phyloP scores from a whole-genome alignment of 1,140 invertebrate genomes.

The Brachionus sp. region DNA sequence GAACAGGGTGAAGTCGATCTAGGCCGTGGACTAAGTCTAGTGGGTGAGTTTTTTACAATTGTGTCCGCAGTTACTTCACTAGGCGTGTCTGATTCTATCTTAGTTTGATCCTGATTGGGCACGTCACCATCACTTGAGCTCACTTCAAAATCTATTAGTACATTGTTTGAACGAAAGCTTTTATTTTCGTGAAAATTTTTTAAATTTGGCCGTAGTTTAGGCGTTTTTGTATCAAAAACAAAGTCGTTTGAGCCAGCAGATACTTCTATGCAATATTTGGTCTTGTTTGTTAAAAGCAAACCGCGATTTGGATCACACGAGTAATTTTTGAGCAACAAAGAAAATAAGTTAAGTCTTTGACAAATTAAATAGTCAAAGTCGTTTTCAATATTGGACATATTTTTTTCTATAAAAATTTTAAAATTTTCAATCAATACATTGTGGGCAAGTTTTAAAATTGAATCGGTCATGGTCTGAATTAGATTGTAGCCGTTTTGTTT shows the following conservation, averaged over 20 bases:
- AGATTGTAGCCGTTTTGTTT: constrained; percentile 25
- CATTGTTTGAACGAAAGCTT: background rate
- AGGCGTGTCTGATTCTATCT: background rate
- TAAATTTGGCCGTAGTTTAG: background rate
- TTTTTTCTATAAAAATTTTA: background rate
- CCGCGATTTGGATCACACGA: background rate
- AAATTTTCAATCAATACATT: background rate
- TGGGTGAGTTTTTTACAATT: background rate
- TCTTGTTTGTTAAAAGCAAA: background rate
- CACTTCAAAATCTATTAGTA: background rate
- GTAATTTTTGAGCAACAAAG: background rate
- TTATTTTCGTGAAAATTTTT: background rate
- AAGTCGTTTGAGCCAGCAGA: background rate
- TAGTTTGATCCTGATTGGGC: background rate
- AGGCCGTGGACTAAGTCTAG: background rate
- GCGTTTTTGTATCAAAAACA: background rate
- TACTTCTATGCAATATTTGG: background rate
- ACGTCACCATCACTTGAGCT: background rate
- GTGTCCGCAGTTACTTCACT: background rate
- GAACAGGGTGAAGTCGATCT: background rate
- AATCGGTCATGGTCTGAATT: background rate
- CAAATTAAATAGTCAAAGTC: background rate
- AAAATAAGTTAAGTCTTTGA: background rate
- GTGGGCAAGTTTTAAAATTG: background rate
- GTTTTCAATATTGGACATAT: background rate